phyloP scores from a whole-genome alignment of 2,113 vertebrate species.

The Heterotilapia buettikoferi region DNA sequence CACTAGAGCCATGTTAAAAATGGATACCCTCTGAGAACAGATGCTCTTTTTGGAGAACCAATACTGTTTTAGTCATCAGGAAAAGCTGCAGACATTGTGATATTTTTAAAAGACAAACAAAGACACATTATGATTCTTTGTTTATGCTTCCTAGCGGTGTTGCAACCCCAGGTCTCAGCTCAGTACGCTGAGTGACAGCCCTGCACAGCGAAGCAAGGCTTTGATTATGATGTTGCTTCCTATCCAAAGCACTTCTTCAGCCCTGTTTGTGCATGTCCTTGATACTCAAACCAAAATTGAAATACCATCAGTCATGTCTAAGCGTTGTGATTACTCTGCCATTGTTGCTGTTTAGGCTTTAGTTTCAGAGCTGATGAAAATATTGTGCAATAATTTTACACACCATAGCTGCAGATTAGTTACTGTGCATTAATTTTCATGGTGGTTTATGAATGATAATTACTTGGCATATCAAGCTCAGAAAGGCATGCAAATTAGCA shows the following conservation, averaged over 20 bases:
- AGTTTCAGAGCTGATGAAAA: slow-evolving; percentile 28
- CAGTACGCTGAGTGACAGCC: slow-evolving; percentile 13
- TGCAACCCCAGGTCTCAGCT: slow-evolving; percentile 20
- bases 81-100: slow-evolving; percentile 9
- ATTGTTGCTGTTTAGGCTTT: slow-evolving; percentile 24
- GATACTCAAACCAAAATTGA: not conserved
- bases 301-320: slow-evolving; percentile 17
- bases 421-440: slow-evolving; percentile 58
- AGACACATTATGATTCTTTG: not conserved
- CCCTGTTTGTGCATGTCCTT: not conserved
- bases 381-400: slow-evolving; percentile 44
- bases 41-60: not conserved
- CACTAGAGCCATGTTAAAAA: slow-evolving; percentile 2
- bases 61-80: not conserved
- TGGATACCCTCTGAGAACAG: not conserved
- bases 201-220: slow-evolving; percentile 5
- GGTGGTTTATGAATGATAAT: slow-evolving; percentile 54
- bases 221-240: not conserved
- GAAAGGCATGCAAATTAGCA: slow-evolving; percentile 59
- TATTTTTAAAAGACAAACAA: slow-evolving; percentile 7
- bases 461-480: slow-evolving; percentile 43
- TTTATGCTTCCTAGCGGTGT: not conserved
- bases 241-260: not conserved
- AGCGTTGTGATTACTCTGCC: slow-evolving; percentile 6
- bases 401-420: slow-evolving; percentile 51